Percentiles rank a stretch among this genome's conserved stretches.
These are phyloP conservation scores for Tinea semifulvella DNA, from an alignment of 2,888 invertebrate genomes.

Conservation along the genomic window DNA sequence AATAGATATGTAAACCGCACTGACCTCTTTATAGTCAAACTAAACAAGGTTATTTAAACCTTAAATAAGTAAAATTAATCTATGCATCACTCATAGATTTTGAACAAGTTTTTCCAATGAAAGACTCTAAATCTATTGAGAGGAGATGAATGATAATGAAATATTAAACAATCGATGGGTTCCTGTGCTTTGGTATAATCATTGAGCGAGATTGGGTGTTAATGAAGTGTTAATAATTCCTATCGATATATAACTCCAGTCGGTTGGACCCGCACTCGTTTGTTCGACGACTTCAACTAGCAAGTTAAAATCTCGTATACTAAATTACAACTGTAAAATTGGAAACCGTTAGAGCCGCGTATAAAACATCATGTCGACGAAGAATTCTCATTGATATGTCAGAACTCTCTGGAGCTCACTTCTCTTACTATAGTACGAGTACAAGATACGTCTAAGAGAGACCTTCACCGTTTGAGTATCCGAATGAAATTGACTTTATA, in stretches of 20 bases:
- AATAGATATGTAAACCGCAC: slow-evolving; percentile 36
- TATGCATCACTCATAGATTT: slow-evolving; percentile 39
- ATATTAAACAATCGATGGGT: slow-evolving; percentile 62
- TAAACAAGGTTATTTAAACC: background rate
- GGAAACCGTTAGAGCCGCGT: slow-evolving; percentile 36
- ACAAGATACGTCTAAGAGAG: no score
- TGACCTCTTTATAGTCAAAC: background rate
- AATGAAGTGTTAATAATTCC: slow-evolving; percentile 56
- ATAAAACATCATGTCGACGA: slow-evolving; percentile 34
- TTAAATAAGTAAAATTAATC: background rate
- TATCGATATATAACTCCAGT: slow-evolving; percentile 50
- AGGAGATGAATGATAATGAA: slow-evolving; percentile 46
- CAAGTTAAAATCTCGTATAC: slow-evolving; percentile 28
- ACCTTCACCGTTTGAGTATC: no score
- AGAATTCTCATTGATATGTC: slow-evolving; percentile 65
- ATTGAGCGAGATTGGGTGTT: slow-evolving; percentile 62
- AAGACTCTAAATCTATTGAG: slow-evolving; percentile 63
- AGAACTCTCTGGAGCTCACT: slow-evolving; percentile 59
- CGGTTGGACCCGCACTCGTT: slow-evolving; percentile 66
- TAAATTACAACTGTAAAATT: slow-evolving; percentile 46
- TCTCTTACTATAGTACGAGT: slow-evolving; percentile 51
- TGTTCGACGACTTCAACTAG: slow-evolving; percentile 44
- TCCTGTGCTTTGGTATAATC: slow-evolving; percentile 67
- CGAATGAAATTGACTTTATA: no score
- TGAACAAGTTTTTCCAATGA: slow-evolving; percentile 58